Evolutionary conservation across 2,888 invertebrate genomes (phyloP), one percentile per base, ranked within the genome.

Genomic region (Caenorhabditis sp.): DNA sequence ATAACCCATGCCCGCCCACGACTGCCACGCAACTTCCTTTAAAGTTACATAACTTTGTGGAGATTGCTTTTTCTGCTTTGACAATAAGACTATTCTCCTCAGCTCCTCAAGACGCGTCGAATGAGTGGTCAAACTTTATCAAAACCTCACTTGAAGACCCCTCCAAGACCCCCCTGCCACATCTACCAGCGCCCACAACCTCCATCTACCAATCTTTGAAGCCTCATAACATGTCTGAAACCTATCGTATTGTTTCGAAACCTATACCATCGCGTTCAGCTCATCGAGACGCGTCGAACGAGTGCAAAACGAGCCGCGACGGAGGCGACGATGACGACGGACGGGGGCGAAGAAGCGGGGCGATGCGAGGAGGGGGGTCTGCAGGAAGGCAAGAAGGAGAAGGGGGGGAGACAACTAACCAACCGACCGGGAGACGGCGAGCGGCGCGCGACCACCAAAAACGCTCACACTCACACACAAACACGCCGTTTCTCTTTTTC

Each of bases 241-340:
- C 19, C n/a, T 1, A 7, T n/a, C 47, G 7, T 10, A 58, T 31
- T 1, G 22, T 49, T 35, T 14, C 41, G 3, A 38, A 19, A 31
- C 2, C 16, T 4, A 14, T 5, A 24, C 51, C 41, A 63, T 28
- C 51, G 69, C 10, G 41, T 63, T 24, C 19, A 49, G 77, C 77
- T 68, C 59, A n/a, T 10, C 19, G 10, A 22, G 38, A 22, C 63
- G 77, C 19, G 69, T 77, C 77, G 77, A 77, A 77, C 70, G 77
- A 77, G 77, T 77, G 77, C 69, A 24, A 74, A 80, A 80, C 74
- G 74, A 69, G 64, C 51, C 63, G 28, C 38, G 31, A 44, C 44
- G 31, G 44, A 28, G 54, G 54, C 64, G 44, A 54, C 26, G 64
- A 70, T 28, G 63, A n/a, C 38, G 49, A 58, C 63, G 72, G 58